Evolutionary conservation across 1,140 invertebrate genomes (phyloP).

Genomic region (Ostrea edulis): DNA sequence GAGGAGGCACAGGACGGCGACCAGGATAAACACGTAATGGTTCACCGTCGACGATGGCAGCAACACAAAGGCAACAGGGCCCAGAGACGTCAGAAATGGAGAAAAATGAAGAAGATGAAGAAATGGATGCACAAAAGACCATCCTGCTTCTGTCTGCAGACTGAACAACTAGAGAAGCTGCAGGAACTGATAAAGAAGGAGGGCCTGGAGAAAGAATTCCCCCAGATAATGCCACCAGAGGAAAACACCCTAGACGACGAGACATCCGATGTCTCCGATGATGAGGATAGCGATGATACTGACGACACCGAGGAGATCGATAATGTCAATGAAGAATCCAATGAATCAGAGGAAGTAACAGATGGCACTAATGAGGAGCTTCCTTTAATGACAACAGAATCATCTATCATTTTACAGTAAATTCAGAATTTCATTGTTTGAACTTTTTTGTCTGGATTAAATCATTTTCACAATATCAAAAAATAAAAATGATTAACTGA

Average conservation of each 20-base stretch:
- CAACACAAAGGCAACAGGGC: background rate
- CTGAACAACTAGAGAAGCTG: slow-evolving; percentile 9
- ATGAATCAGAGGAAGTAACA: background rate
- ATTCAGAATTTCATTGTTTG: background rate
- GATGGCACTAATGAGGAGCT: background rate
- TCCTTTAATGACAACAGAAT: background rate
- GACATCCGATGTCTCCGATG: background rate
- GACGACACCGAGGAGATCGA: background rate
- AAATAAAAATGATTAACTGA: background rate
- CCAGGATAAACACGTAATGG: background rate
- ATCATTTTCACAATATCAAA: background rate
- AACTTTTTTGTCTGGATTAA: background rate
- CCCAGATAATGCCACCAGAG: background rate
- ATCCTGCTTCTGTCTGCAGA: slow-evolving; percentile 14
- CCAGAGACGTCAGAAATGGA: slow-evolving; percentile 13
- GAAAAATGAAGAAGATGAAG: slow-evolving; percentile 7
- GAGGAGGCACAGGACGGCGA: background rate
- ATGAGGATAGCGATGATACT: background rate
- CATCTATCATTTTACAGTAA: background rate
- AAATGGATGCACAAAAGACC: slow-evolving; percentile 11
- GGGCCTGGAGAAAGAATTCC: background rate
- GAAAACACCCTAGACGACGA: background rate
- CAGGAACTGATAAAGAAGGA: slow-evolving; percentile 19
- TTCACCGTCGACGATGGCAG: background rate
- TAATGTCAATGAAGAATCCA: background rate